Evolutionary conservation across 2,113 vertebrate genomes (phyloP).

Genomic region (Acrocephalus arundinaceus): DNA sequence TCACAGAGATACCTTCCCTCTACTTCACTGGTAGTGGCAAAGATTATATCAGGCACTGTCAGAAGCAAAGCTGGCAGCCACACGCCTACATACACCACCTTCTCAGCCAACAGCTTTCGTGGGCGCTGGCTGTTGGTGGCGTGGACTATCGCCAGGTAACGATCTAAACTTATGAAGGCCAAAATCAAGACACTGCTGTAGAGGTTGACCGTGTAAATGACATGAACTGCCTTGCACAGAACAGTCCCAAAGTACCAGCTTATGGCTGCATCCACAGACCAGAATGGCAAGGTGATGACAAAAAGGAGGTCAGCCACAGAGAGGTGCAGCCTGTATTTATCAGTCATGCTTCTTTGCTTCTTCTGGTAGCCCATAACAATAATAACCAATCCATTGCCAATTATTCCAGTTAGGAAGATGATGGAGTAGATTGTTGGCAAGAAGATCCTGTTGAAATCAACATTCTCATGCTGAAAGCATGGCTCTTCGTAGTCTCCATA

Average conservation of each 20-base stretch:
- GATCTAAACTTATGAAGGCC: constrained; percentile 95
- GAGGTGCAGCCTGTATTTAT: constrained; percentile 95
- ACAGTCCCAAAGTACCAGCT: constrained; percentile 89
- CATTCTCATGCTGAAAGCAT: constrained; percentile 75
- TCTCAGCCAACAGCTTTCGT: constrained; percentile 87
- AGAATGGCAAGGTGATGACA: constrained; percentile 94
- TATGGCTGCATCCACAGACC: constrained; percentile 90
- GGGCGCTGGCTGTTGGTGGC: constrained; percentile 91
- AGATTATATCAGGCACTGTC: constrained; percentile 91
- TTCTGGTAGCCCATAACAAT: constrained; percentile 97
- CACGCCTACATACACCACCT: constrained; percentile 88
- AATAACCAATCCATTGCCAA: constrained; percentile 94
- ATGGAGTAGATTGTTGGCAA: constrained; percentile 89
- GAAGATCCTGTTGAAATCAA: constrained; percentile 88
- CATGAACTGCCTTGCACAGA: constrained; percentile 88
- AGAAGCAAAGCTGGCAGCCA: constrained; percentile 92
- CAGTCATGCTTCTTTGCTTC: constrained; percentile 92
- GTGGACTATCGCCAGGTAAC: constrained; percentile 92
- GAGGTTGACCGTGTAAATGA: constrained; percentile 96
- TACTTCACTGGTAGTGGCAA: constrained; percentile 71
- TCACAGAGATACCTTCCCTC: constrained; percentile 79
- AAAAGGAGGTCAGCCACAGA: constrained; percentile 95
- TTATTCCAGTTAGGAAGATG: constrained; percentile 89
- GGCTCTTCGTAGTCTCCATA: constrained; percentile 76
- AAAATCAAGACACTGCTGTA: constrained; percentile 96